Conservation (phyloP, 2,113 vertebrate genomes). For the Ceyx cyanopectus region DNA sequence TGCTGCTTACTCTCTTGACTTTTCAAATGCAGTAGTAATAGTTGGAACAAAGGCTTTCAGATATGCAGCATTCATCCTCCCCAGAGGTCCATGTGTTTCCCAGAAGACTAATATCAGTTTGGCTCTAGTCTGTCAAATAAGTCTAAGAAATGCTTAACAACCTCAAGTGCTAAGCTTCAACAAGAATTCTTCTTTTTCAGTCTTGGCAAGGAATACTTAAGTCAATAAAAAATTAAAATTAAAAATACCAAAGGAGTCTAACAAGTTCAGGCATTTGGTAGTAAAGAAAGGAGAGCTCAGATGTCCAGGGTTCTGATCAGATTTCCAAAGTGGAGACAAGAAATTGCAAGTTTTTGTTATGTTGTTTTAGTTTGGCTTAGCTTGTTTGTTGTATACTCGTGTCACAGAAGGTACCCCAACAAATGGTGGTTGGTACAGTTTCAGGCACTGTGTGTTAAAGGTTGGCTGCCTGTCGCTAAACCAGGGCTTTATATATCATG, state of each 20-base stretch:
- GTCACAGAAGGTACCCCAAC: not conserved
- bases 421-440: not conserved
- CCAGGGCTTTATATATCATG: not conserved
- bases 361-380: not conserved
- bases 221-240: conserved; percentile 10
- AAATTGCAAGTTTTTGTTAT: not conserved
- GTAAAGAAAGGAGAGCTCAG: not conserved
- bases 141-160: not conserved
- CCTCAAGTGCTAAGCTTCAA: not conserved
- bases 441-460: not conserved
- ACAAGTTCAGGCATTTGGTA: not conserved
- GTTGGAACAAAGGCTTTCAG: not conserved
- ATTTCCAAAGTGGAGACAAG: not conserved
- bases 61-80: not conserved
- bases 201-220: not conserved
- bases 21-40: not conserved
- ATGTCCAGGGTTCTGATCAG: not conserved
- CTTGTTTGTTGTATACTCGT: not conserved
- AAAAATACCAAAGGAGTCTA: not conserved
- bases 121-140: not conserved
- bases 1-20: not conserved
- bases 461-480: not conserved
- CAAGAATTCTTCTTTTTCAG: not conserved
- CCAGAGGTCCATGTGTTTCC: not conserved
- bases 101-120: not conserved